phyloP scores from a whole-genome alignment of 2,888 invertebrate genomes.

The Macrosoma leucophasiata region DNA sequence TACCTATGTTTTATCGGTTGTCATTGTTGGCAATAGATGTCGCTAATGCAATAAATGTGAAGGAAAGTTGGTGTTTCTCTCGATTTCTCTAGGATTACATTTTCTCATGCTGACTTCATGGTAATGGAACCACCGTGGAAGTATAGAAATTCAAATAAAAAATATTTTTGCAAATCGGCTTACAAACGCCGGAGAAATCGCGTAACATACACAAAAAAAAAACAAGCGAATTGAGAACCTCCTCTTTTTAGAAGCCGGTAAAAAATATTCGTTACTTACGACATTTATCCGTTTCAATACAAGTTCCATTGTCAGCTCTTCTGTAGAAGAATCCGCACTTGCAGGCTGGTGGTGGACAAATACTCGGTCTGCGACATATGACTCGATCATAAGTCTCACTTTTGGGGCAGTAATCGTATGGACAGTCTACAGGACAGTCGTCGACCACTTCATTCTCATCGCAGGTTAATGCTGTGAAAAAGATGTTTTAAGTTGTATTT shows the following conservation, averaged over 20 bases:
- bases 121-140: too few relatives aligned
- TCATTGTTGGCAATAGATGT: too few relatives aligned
- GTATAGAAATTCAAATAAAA: neutral
- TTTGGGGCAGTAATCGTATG: slow-evolving; percentile 30
- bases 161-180: too few relatives aligned
- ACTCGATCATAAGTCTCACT: slow-evolving; percentile 15
- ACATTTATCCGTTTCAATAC: slow-evolving; percentile 33
- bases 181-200: too few relatives aligned
- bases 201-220: too few relatives aligned
- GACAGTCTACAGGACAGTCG: slow-evolving; percentile 22
- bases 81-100: too few relatives aligned
- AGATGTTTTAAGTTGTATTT: neutral
- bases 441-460: slow-evolving; percentile 17
- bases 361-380: slow-evolving; percentile 10
- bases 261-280: slow-evolving; percentile 31
- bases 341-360: slow-evolving; percentile 27
- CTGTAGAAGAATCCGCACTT: slow-evolving; percentile 34
- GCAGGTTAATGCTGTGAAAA: slow-evolving; percentile 16
- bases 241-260: too few relatives aligned
- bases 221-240: too few relatives aligned
- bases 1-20: too few relatives aligned
- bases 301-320: slow-evolving; percentile 31
- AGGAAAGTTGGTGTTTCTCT: too few relatives aligned
- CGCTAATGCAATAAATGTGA: too few relatives aligned
- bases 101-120: too few relatives aligned